These are phyloP conservation scores for Conus canariensis DNA, from an alignment of 2,888 invertebrate species.

Conservation along the genomic window DNA sequence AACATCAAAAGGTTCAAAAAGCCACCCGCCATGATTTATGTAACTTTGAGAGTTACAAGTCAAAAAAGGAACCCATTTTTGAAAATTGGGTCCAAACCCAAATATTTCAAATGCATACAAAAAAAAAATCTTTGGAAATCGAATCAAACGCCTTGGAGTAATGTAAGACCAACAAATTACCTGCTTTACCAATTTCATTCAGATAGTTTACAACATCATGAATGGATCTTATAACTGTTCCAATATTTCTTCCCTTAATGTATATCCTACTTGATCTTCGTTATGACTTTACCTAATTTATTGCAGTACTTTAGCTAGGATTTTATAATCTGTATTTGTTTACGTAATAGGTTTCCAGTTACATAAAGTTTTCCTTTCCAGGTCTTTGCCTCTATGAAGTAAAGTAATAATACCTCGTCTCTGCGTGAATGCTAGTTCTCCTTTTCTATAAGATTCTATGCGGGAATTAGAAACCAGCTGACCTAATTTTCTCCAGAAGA, in stretches of 20 bases:
- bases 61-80: not conserved
- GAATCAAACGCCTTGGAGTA: not conserved
- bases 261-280: not conserved
- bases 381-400: not conserved
- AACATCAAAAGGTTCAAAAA: not conserved
- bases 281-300: not conserved
- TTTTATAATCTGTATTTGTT: constrained; percentile 1
- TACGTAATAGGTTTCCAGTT: not conserved
- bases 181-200: not conserved
- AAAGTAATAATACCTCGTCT: not conserved
- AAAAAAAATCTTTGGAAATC: not conserved
- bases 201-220: not conserved
- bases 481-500: not conserved
- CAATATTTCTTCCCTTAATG: not conserved
- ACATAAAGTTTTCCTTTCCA: not conserved
- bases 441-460: not conserved
- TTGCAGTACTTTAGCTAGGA: not conserved
- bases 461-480: not conserved
- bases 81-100: not conserved
- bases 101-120: not conserved
- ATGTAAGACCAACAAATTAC: not conserved
- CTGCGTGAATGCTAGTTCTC: not conserved
- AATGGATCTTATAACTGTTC: not conserved
- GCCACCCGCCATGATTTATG: not conserved
- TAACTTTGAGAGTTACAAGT: not conserved